These are phyloP conservation scores for Myanophis thanlyinensis DNA, from an alignment of 2,113 vertebrate genomes.

Conservation along the genomic window DNA sequence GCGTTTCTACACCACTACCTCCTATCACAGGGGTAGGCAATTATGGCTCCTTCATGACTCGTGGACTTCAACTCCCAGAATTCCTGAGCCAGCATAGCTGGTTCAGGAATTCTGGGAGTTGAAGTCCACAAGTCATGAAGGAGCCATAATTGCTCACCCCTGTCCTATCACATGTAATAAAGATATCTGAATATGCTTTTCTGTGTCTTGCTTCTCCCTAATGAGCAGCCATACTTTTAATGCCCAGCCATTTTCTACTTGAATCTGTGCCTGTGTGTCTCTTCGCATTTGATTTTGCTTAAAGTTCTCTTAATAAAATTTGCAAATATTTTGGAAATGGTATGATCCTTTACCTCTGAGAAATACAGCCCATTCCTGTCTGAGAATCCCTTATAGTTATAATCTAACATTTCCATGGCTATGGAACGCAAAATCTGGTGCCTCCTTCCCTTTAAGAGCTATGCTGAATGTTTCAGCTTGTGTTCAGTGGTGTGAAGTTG, in stretches of 20 bases:
- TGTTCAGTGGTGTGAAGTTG: not conserved
- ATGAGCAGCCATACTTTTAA: not conserved
- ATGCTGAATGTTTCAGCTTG: fast-evolving
- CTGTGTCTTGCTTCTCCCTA: not conserved
- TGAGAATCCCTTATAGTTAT: not conserved
- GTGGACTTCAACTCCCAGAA: too few relatives aligned
- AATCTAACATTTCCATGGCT: not conserved
- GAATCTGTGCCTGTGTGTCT: not conserved
- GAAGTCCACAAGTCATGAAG: too few relatives aligned
- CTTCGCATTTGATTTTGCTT: not conserved
- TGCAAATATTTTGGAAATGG: not conserved
- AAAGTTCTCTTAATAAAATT: not conserved
- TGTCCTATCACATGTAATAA: not conserved
- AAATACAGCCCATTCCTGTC: not conserved
- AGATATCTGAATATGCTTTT: not conserved
- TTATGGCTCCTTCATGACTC: too few relatives aligned
- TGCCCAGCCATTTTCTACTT: not conserved
- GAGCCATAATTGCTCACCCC: too few relatives aligned
- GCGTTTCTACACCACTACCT: not conserved
- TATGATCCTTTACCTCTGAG: not conserved
- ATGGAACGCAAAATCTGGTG: not conserved
- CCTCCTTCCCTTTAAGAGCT: not conserved
- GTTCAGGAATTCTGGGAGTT: too few relatives aligned
- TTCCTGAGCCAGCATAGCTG: too few relatives aligned
- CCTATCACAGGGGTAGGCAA: too few relatives aligned